Conservation (phyloP, 2,888 invertebrate genomes). For the Eulithis testata region DNA sequence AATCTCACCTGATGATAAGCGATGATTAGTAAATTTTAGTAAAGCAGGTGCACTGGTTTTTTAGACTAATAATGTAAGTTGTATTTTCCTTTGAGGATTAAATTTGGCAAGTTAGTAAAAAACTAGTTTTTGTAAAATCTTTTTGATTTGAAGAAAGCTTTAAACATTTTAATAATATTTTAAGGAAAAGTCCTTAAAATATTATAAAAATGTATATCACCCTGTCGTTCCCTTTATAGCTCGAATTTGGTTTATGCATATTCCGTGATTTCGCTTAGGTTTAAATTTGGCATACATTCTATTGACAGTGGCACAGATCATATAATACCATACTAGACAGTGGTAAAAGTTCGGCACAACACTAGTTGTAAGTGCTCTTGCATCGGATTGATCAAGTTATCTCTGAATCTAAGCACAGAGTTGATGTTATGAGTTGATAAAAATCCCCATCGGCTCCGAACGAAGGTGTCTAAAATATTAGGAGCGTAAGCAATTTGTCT, state of each 20-base stretch:
- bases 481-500: slow-evolving; percentile 83
- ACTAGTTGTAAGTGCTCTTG: slow-evolving; percentile 56
- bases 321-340: too few species aligned
- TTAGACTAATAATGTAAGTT: not conserved
- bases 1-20: too few species aligned
- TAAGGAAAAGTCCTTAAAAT: too few species aligned
- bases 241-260: not conserved
- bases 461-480: slow-evolving; percentile 79
- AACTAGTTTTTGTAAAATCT: not conserved
- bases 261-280: not conserved
- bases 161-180: too few species aligned
- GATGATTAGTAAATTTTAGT: too few species aligned
- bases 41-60: not conserved
- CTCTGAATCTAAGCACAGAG: slow-evolving; percentile 73
- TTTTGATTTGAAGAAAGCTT: too few species aligned
- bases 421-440: slow-evolving; percentile 73
- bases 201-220: too few species aligned
- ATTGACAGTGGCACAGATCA: slow-evolving; percentile 40
- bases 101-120: not conserved
- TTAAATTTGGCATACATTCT: slow-evolving; percentile 37
- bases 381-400: slow-evolving; percentile 76
- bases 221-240: not conserved
- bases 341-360: slow-evolving; percentile 49
- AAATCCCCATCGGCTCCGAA: slow-evolving; percentile 64
- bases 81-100: not conserved